phyloP scores from a whole-genome alignment of 2,113 vertebrate species.

The Miniopterus natalensis region DNA sequence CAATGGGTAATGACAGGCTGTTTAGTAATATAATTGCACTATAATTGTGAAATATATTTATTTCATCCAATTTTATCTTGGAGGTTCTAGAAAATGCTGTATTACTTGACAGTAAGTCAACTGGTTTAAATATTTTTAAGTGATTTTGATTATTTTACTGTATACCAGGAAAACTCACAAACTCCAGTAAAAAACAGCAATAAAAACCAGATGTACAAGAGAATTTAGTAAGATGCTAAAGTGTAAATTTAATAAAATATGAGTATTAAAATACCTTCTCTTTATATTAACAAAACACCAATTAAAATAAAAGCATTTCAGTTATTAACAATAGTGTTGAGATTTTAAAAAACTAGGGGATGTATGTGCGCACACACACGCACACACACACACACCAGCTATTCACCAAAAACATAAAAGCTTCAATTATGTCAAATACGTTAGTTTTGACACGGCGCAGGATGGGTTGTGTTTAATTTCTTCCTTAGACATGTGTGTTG shows the following conservation, averaged over 20 bases:
- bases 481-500: neutral
- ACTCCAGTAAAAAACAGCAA: neutral
- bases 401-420: neutral
- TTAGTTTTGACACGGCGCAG: neutral
- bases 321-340: neutral
- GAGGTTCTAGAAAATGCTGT: neutral
- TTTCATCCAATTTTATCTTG: neutral
- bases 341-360: neutral
- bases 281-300: neutral
- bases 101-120: neutral
- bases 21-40: neutral
- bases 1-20: neutral
- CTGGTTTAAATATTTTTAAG: neutral
- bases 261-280: neutral
- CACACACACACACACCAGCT: neutral
- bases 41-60: neutral
- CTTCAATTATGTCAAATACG: neutral
- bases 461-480: neutral
- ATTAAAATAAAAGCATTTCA: neutral
- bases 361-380: neutral
- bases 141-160: neutral
- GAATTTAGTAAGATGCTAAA: constrained; percentile 31
- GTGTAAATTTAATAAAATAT: constrained; percentile 8
- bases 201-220: neutral
- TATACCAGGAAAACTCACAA: constrained; percentile 40